phyloP scores from a whole-genome alignment of 2,888 invertebrate genomes.

The Epistrophella euchroma region DNA sequence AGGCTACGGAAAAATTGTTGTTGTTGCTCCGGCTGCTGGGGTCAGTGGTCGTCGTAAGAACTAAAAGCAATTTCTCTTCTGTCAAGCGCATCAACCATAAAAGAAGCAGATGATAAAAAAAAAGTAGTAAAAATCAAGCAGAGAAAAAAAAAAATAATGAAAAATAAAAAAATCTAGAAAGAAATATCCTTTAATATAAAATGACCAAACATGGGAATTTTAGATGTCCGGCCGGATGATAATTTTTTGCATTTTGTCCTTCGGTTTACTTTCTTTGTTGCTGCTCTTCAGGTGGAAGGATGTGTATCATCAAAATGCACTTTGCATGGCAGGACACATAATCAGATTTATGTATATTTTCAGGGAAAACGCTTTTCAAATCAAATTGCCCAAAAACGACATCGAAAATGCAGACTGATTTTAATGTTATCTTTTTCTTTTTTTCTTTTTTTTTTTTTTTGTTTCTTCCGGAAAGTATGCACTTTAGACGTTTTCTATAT shows the following conservation, averaged over 20 bases:
- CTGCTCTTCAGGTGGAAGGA: conserved; percentile 60
- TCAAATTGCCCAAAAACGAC: conserved; percentile 81
- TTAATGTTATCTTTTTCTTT: conserved; percentile 43
- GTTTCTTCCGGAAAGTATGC: conserved; percentile 53
- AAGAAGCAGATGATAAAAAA: conserved; percentile 62
- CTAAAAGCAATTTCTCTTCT: conserved; percentile 75
- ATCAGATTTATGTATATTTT: conserved; percentile 81
- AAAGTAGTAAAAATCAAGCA: conserved; percentile 18
- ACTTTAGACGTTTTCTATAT: conserved; percentile 43
- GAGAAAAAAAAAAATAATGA: conserved; percentile 33
- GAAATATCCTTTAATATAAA: conserved; percentile 75
- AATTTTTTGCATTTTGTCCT: conserved; percentile 67
- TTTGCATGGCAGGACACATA: conserved; percentile 79
- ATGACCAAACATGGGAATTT: conserved; percentile 74
- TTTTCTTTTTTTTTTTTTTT: conserved; percentile 15
- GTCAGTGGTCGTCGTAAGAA: conserved; percentile 53
- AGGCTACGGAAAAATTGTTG: conserved; percentile 44
- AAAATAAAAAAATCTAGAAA: conserved; percentile 42
- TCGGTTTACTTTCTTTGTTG: conserved; percentile 69
- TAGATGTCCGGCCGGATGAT: conserved; percentile 75
- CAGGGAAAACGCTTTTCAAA: conserved; percentile 82
- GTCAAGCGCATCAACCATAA: conserved; percentile 72
- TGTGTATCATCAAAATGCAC: conserved; percentile 72
- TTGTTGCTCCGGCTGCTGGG: conserved; percentile 34
- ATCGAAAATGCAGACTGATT: conserved; percentile 65